Evolutionary conservation across 1,140 invertebrate species (phyloP).

Genomic region (Neuroterus valhalla): DNA sequence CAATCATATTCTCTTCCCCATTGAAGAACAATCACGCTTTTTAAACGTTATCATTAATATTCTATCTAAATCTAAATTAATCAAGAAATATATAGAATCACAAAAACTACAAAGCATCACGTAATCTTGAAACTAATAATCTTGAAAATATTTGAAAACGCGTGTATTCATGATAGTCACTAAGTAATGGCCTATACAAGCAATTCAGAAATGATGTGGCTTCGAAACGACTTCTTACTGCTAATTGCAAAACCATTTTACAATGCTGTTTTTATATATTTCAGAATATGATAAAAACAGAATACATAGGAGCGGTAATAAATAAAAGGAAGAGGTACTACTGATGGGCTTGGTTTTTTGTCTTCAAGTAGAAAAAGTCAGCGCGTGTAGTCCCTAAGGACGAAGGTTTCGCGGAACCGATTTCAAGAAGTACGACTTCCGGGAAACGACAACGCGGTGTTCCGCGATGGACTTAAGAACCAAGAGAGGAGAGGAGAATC

Average conservation of each 20-base stretch:
- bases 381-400: constrained; percentile 9
- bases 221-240: neutral
- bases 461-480: neutral
- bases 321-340: constrained; percentile 26
- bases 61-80: too few relatives aligned
- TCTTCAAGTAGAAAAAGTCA: constrained; percentile 16
- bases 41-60: too few relatives aligned
- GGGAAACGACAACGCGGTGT: constrained; percentile 41
- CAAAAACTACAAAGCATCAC: too few relatives aligned
- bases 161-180: too few relatives aligned
- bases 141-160: too few relatives aligned
- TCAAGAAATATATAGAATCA: too few relatives aligned
- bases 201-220: too few relatives aligned
- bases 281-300: constrained; percentile 36
- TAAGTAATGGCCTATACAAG: too few relatives aligned
- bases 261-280: neutral
- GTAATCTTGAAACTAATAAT: too few relatives aligned
- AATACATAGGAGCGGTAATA: constrained; percentile 31
- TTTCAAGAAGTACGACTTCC: constrained; percentile 50
- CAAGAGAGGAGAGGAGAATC: constrained; percentile 13
- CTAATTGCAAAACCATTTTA: constrained; percentile 10
- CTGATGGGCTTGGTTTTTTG: neutral
- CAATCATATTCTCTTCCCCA: too few relatives aligned
- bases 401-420: constrained; percentile 50
- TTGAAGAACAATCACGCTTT: too few relatives aligned